Percentiles rank a stretch among this genome's conserved stretches.
phyloP scores from a whole-genome alignment of 2,888 invertebrate genomes.

The Incurvaria masculella region DNA sequence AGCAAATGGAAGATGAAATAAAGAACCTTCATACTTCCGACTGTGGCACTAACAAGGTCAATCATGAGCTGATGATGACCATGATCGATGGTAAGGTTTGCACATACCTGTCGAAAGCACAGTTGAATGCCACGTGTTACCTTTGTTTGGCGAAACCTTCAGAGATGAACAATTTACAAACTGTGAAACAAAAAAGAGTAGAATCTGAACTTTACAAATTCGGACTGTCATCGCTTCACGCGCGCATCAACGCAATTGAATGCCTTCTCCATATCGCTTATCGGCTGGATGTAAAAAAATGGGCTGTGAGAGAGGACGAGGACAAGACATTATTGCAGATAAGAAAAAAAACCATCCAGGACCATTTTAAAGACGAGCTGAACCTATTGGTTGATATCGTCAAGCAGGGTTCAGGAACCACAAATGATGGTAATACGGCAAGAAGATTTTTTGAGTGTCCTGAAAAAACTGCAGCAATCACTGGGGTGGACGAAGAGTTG shows the following conservation, averaged over 20 bases:
- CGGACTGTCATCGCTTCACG: background rate
- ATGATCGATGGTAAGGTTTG: no score
- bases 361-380: background rate
- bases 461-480: slow-evolving; percentile 17
- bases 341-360: background rate
- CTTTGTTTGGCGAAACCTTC: no score
- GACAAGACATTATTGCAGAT: background rate
- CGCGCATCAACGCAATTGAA: background rate
- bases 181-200: no score
- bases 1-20: no score
- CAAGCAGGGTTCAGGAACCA: slow-evolving; percentile 18
- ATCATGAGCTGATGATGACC: no score
- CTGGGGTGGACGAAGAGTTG: slow-evolving; percentile 13
- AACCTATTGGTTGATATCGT: slow-evolving; percentile 20
- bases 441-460: slow-evolving; percentile 19
- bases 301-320: background rate
- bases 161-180: no score
- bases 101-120: no score
- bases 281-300: background rate
- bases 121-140: no score
- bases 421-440: slow-evolving; percentile 18
- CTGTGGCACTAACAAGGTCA: no score
- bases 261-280: background rate
- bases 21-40: no score
- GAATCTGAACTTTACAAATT: background rate